Evolutionary conservation across 2,888 invertebrate genomes (phyloP), one percentile per base, ranked within the genome.

Genomic region (Orthosia cruda): DNA sequence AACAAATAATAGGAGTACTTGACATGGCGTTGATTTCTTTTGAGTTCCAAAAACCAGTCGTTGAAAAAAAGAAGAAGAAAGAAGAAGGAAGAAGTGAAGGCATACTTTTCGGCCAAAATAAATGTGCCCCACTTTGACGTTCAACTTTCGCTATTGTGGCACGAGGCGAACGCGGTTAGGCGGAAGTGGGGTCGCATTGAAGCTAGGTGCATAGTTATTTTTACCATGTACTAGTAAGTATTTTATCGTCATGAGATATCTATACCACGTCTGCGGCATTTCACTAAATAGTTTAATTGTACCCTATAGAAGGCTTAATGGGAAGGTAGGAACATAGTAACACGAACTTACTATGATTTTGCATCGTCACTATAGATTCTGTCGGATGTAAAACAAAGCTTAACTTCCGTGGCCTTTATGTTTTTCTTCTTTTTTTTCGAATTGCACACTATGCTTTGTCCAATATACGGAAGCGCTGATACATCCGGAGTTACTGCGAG

Each of bases 341-440:
- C 15, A 47, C 5, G n/a, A 59, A 80, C 80, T 80, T 63, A 77
- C 80, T 18, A n/a, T 71, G 47, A 57, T 63, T 77, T 72, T 13
- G 49, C 79, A 79, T 55, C 13, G 15, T 55, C 15, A 55, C 54
- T 5, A 52, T 26, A 3, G 23, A 26, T 15, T 54, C 20, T 59
- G 3, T 40, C 59, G 16, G 16, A 1, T 45, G 62, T 4, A 49
- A 64, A 59, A 64, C 55, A 57, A 0, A 72, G 72, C 18, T 83
- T 78, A n/a, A 57, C 83, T 65, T 78, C 64, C 4, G 59, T 68
- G 12, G 54, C 59, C 23, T 80, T 80, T 32, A 50, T 63, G 0
- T 23, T 69, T 67, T 75, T 75, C 20, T 79, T 54, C 15, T 64
- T 15, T 7, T 26, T 50, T 80, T 58, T 64, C 3, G n/a, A 4